Percentiles rank a stretch among this genome's conserved stretches.
Evolutionary conservation across 2,888 invertebrate genomes (phyloP).

Genomic region (Timandra comae): DNA sequence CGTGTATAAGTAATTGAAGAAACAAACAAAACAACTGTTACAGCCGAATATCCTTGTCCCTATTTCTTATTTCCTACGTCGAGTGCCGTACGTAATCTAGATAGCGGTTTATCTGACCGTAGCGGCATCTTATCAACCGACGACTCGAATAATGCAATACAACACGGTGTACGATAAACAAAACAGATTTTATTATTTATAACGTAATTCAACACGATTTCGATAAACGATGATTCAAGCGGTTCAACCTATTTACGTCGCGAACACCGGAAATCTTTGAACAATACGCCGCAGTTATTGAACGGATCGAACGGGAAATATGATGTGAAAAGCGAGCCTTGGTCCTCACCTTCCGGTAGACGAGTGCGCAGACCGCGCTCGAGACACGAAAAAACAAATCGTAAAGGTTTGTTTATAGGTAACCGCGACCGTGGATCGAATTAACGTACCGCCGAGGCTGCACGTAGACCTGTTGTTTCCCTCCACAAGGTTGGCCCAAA

Average conservation of each 20-base stretch:
- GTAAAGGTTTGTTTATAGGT: slow-evolving; percentile 45
- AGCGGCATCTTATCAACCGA: slow-evolving; percentile 60
- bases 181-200: slow-evolving; percentile 41
- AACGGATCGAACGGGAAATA: slow-evolving; percentile 11
- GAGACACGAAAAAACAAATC: slow-evolving; percentile 38
- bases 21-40: slow-evolving; percentile 57
- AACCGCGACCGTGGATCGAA: slow-evolving; percentile 53
- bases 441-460: slow-evolving; percentile 60
- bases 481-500: slow-evolving; percentile 51
- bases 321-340: slow-evolving; percentile 15
- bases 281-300: slow-evolving; percentile 5
- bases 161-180: slow-evolving; percentile 40
- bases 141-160: slow-evolving; percentile 54
- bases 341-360: slow-evolving; percentile 16
- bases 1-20: slow-evolving; percentile 57
- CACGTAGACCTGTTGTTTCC: slow-evolving; percentile 56
- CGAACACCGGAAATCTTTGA: slow-evolving; percentile 13
- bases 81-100: slow-evolving; percentile 58
- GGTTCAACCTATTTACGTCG: slow-evolving; percentile 1
- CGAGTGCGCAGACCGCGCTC: slow-evolving; percentile 18
- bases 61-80: slow-evolving; percentile 67
- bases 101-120: slow-evolving; percentile 55
- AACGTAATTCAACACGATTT: slow-evolving; percentile 40
- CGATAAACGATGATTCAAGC: slow-evolving; percentile 21
- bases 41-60: slow-evolving; percentile 65